Evolutionary conservation across 2,113 vertebrate genomes (phyloP), one percentile per base, ranked within the genome.

Genomic region (Myanophis thanlyinensis): DNA sequence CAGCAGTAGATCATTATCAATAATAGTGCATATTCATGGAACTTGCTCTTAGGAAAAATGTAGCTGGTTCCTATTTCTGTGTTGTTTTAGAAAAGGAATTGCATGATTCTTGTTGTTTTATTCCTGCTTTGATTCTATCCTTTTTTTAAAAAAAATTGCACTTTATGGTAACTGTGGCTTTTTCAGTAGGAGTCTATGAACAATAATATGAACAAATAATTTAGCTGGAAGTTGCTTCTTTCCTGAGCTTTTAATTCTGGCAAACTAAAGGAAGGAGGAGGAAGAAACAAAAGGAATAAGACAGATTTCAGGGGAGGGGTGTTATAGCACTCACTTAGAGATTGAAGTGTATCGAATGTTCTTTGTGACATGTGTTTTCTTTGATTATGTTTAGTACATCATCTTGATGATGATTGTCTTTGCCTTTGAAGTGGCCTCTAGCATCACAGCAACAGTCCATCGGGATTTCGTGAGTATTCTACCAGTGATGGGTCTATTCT

Each of bases 381-480:
- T 6, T 67, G 3, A 40, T 0, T 46, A 95, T 90, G 62, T 95
- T 54, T 87, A 98, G 98, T 98, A 98, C 92, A 96, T 98, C 90
- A 96, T 98, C 94, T 93, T 98, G 95, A 98, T 98, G 98, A 96
- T 98, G 88, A 97, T 98, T 85, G 98, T 97, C 3, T 98, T 97
- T 2, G 97, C 96, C 22, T 98, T 98, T 96, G 98, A 98, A 97
- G 97, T 98, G 94, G 98, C 98, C 23, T 98, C 98, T 80, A 97
- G 97, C 86, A 98, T 98, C 95, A 98, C 97, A 0, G 98, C 98
- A 92, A 98, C 95, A 0, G 97, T 98, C 20, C 97, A 98, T 1
- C 91, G 93, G 93, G 98, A 98, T 91, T 98, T 97, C 0, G 98
- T 98, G 94, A 98, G 98, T 98, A 96, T 30, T 49, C 92, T 89